Evolutionary conservation across 2,797 vertebrate genomes (phyloP).

Genomic region (Hipposideros larvatus): DNA sequence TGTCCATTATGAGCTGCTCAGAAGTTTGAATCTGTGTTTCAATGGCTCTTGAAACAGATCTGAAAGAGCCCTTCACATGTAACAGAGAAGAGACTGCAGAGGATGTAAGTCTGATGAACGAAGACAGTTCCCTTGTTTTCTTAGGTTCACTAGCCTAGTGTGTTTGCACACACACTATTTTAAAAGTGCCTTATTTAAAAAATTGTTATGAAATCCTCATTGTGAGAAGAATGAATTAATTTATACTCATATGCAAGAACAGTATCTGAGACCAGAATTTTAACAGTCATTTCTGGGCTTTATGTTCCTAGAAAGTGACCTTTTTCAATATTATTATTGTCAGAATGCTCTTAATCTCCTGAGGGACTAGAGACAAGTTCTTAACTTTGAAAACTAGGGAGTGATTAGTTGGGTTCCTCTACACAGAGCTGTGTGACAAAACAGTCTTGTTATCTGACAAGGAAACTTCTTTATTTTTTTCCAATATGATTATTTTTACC

Average conservation of each 20-base stretch:
- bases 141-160: not conserved
- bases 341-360: not conserved
- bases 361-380: not conserved
- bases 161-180: not conserved
- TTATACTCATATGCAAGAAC: not conserved
- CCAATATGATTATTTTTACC: not conserved
- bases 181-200: not conserved
- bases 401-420: not conserved
- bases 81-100: not conserved
- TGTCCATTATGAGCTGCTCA: not conserved
- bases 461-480: not conserved
- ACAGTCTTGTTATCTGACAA: not conserved
- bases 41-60: not conserved
- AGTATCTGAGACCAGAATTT: not conserved
- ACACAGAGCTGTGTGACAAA: not conserved
- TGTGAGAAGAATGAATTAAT: not conserved
- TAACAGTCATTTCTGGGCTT: not conserved
- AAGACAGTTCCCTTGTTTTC: not conserved
- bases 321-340: not conserved
- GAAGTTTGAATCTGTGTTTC: not conserved
- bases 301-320: slow-evolving; percentile 29
- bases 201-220: not conserved
- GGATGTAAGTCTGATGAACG: not conserved
- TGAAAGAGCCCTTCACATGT: not conserved
- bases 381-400: not conserved